A percentile compares a stretch with the other conserved stretches of the same genome.
Evolutionary conservation across 1,140 invertebrate genomes (phyloP).

Genomic region (Battus philenor): DNA sequence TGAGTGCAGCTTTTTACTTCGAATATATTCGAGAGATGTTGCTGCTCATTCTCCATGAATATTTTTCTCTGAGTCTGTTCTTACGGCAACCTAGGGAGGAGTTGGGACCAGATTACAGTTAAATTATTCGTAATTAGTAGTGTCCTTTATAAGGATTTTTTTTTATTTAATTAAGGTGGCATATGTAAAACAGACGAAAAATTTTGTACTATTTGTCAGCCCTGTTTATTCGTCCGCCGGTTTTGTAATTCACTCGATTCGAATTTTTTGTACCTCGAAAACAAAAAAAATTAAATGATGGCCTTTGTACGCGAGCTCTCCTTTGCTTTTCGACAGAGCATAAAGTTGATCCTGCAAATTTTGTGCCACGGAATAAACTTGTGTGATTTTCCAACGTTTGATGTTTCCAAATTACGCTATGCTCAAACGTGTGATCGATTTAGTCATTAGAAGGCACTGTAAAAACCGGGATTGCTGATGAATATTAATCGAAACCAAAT

Average conservation of each 20-base stretch:
- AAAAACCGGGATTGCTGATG: conserved; percentile 25
- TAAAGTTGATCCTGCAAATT: conserved; percentile 60
- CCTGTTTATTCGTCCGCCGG: background rate
- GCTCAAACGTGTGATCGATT: conserved; percentile 29
- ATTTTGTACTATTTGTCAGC: background rate
- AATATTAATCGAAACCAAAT: conserved; percentile 27
- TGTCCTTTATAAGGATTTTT: background rate
- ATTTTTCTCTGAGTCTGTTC: background rate
- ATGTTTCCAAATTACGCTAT: conserved; percentile 53
- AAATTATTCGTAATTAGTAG: background rate
- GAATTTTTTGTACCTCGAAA: conserved; percentile 56
- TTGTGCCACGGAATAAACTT: conserved; percentile 48
- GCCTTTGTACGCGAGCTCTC: conserved; percentile 64
- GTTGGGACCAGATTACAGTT: background rate
- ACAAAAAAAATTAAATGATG: conserved; percentile 56
- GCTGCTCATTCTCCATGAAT: no score
- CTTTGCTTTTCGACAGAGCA: conserved; percentile 58
- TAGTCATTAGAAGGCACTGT: conserved; percentile 22
- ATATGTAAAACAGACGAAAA: background rate
- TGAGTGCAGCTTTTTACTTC: no score
- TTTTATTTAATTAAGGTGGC: background rate
- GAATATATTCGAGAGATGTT: no score
- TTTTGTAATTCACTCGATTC: conserved; percentile 34
- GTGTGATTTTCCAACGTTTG: conserved; percentile 57
- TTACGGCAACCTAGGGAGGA: background rate